Evolutionary conservation across 2,797 vertebrate genomes (phyloP), one percentile per base, ranked within the genome.

Genomic region (Sternotherus odoratus): DNA sequence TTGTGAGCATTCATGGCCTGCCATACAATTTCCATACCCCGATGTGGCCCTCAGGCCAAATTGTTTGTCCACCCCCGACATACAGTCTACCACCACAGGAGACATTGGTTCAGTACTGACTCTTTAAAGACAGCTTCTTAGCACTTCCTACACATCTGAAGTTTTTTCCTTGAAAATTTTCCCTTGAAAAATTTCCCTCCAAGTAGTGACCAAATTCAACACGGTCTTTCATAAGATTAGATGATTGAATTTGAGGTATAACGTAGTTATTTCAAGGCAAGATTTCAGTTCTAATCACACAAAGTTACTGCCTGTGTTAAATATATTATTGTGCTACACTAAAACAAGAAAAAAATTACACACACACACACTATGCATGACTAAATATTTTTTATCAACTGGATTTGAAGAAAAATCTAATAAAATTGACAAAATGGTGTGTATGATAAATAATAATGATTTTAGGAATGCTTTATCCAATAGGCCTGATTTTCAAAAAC

Each of bases 331-430:
- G 60, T 53, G 74, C 84, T 83, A 72, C 33, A 82, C 21, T 79
- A 91, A 86, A 82, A 3, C 17, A 89, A 92, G 79, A 91, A 72
- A 39, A 91, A 4, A 36, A 46, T 43, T 43, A 43, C 43, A 43
- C 43, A 43, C 28, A 82, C 1, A 83, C 12, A 21, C 5, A 19
- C 79, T 81, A 86, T 36, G 69, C 75, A 75, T 78, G 43, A 79
- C 28, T 69, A 90, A 88, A 60, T 91, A 87, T 50, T 93, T 93
- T 63, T 86, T 60, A 83, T 57, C 83, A 94, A 23, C 39, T 72
- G 36, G 69, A 24, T 72, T 26, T 24, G 69, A 91, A 90, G 57
- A 83, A 90, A 93, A 50, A n/a, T 28, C 10, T 83, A n/a, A 36
- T 79, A 16, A 84, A 92, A 72, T 57, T 91, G 49, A 43, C 83